Base-by-base conservation (phyloP, 2,888 invertebrate species). In the Acrocyrtus sp. region DNA sequence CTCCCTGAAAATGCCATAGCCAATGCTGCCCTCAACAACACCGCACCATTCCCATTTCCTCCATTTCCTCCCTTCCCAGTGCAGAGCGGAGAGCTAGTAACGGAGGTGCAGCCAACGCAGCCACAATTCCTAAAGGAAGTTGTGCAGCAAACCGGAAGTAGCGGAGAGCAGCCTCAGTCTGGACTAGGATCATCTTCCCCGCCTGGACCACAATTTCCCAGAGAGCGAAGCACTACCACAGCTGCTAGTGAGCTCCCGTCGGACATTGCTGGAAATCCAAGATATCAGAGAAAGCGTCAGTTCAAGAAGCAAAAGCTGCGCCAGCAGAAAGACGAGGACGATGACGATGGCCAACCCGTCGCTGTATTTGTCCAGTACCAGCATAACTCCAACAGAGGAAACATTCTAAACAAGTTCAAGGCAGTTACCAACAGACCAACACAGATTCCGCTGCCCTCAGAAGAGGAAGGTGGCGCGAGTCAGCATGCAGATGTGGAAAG, bases 361-460 rank as follows among this genome's bases (percentile, higher is more conserved):
- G n/a, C n/a, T n/a, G n/a, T n/a, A n/a, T n/a, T n/a, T n/a, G n/a
- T n/a, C n/a, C 61, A 69, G 17, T 27, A 53, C 3, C 43, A 72
- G 10, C 50, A 53, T n/a, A 50, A 58, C 8, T 29, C 67, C 4
- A 27, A 48, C 10, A 26, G 29, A 24, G 29, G 21, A n/a, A n/a
- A 51, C 41, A 27, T 27, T 53, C 8, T 24, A 24, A 22, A 43
- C 24, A 12, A 61, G 48, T n/a, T n/a, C n/a, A n/a, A n/a, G n/a
- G n/a, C n/a, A n/a, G n/a, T n/a, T n/a, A 48, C 54, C 65, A 39
- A 62, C 69, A 26, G 70, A 51, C 62, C 70, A 19, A 70, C 70
- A 5, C 70, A 70, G 45, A 70, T 70, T 39, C 63, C 70, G 8
- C 22, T 57, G 21, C 70, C 70, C 6, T 22, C 61, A 24, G 62